A percentile compares a stretch with the other conserved stretches of the same genome.
These are phyloP conservation scores for Helleia helle DNA, from an alignment of 2,888 invertebrate species.

Conservation along the genomic window DNA sequence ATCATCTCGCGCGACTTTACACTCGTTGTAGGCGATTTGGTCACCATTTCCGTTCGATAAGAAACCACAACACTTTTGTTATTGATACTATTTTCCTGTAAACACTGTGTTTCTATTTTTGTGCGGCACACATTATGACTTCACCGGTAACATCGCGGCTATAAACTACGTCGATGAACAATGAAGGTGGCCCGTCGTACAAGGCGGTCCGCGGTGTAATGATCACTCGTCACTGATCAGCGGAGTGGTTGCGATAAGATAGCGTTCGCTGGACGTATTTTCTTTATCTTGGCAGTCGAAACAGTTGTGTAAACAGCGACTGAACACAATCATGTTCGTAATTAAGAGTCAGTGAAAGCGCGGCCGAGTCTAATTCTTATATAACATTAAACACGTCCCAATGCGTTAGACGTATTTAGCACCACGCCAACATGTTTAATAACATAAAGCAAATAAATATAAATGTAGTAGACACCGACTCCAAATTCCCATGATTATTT, in stretches of 20 bases:
- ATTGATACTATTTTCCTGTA: slow-evolving; percentile 70
- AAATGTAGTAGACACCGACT: no score
- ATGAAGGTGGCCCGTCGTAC: slow-evolving; percentile 65
- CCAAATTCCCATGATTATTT: no score
- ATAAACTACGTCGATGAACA: slow-evolving; percentile 58
- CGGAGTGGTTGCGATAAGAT: slow-evolving; percentile 67
- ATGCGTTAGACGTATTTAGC: slow-evolving; percentile 36
- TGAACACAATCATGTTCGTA: slow-evolving; percentile 60
- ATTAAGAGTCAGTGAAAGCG: slow-evolving; percentile 68
- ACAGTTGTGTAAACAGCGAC: slow-evolving; percentile 68
- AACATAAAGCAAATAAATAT: slow-evolving; percentile 6
- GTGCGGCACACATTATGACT: slow-evolving; percentile 69
- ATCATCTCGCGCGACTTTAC: slow-evolving; percentile 67
- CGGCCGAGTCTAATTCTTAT: slow-evolving; percentile 53
- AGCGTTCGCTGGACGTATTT: slow-evolving; percentile 50
- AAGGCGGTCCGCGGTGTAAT: slow-evolving; percentile 63
- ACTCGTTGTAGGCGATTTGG: slow-evolving; percentile 64
- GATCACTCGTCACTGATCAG: slow-evolving; percentile 70
- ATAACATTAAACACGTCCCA: slow-evolving; percentile 65
- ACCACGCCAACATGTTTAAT: slow-evolving; percentile 27
- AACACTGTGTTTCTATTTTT: slow-evolving; percentile 66
- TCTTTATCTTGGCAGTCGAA: slow-evolving; percentile 68
- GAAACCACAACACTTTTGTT: slow-evolving; percentile 69
- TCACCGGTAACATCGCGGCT: slow-evolving; percentile 66
- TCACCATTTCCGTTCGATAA: slow-evolving; percentile 68